Base-by-base conservation (phyloP, 2,113 vertebrate genomes). In the Brienomyrus longianalis region DNA sequence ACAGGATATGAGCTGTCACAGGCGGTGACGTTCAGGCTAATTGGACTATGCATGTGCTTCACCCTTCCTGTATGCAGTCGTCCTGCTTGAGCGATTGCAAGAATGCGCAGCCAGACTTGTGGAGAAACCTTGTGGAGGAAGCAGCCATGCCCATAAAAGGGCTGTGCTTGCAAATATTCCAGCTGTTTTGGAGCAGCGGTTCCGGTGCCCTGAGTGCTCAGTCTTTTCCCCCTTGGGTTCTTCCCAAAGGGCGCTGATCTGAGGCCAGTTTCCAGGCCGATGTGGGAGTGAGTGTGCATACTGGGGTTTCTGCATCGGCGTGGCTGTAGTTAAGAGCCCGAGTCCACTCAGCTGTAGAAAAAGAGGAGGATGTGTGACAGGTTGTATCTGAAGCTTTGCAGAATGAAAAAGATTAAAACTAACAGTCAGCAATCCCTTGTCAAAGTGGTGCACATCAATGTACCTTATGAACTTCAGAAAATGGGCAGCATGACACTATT, bases 131-230 rank as follows among this genome's bases (percentile, higher is more conserved):
- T 15, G 15, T 21, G 31, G 85, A 31, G 85, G 31, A 31, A 39
- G 45, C 51, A 54, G 51, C 50, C n/a, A 54, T 87, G 51, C 15
- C 85, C 85, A 27, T 87, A 87, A 87, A 87, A 35, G 85, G 85
- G 85, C 85, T 39, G 85, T 19, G 31, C 85, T 56, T 21, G 51
- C 15, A 56, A 35, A 56, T 80, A 54, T 48, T 87, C 48, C 51
- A n/a, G 51, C 85, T 19, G 48, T 39, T 87, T 10, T 87, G 45
- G 21, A 86, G 45, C 19, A 35, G 27, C 6, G 3, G 27, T 31
- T 31, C n/a, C 8, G 6, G 27, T 19, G 10, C n/a, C 50, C 50
- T 8, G 45, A 13, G n/a, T 31, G 11, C 48, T 86, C 23, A 51
- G 48, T 17, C 13, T 31, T 48, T 86, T 21, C 83, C 48, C 83